Evolutionary conservation across 2,113 vertebrate genomes (phyloP).

Genomic region (Albula goreensis): DNA sequence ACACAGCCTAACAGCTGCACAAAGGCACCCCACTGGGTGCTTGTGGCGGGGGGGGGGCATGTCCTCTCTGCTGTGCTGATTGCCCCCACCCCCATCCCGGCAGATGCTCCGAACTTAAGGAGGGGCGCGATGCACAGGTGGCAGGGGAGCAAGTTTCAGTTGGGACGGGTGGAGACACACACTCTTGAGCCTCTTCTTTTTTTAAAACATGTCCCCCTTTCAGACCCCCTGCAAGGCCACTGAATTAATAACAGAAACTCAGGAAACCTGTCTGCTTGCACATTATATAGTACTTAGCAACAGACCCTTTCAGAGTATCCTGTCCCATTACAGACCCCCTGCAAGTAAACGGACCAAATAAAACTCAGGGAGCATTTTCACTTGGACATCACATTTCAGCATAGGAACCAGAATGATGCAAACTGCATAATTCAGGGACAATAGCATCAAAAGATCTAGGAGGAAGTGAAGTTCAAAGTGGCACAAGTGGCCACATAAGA

Average conservation of each 20-base stretch:
- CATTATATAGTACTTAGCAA: background rate
- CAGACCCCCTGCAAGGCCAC: background rate
- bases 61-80: background rate
- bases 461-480: no score
- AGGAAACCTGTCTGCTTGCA: background rate
- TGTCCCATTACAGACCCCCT: no score
- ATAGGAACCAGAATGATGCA: no score
- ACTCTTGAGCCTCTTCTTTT: background rate
- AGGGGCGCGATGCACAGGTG: constrained; percentile 27
- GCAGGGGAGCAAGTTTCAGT: background rate
- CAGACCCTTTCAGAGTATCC: no score
- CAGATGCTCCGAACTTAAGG: constrained; percentile 26
- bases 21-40: constrained; percentile 7
- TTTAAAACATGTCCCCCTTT: background rate
- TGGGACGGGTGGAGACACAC: background rate
- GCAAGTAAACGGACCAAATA: no score
- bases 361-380: no score
- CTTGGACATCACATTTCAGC: no score
- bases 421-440: no score
- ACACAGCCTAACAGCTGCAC: constrained; percentile 23
- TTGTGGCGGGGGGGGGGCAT: background rate
- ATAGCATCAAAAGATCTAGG: no score
- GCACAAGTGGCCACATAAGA: no score
- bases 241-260: background rate
- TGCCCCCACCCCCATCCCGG: background rate